Percentiles rank a stretch among this genome's conserved stretches.
These are phyloP conservation scores for Nannoperca obscura DNA, from an alignment of 2,797 vertebrate genomes.

Conservation along the genomic window DNA sequence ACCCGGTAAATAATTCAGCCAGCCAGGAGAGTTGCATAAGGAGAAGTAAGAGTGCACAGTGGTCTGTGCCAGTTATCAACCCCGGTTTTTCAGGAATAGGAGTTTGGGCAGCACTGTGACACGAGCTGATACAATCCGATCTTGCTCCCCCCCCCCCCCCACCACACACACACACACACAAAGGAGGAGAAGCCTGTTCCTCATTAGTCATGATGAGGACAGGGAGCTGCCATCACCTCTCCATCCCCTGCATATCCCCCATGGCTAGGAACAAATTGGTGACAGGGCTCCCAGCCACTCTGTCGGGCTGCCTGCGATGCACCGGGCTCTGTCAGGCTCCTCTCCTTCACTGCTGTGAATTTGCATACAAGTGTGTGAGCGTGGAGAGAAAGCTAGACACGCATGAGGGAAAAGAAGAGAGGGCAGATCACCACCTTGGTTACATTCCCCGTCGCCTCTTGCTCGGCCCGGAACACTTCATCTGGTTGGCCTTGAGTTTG, in stretches of 20 bases:
- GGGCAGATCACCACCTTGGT: conserved; percentile 43
- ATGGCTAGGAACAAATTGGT: conserved; percentile 90
- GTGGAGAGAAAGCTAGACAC: conserved; percentile 16
- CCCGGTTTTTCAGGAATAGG: conserved; percentile 55
- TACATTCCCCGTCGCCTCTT: conserved; percentile 49
- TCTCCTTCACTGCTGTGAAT: conserved; percentile 45
- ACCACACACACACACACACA: conserved; percentile 29
- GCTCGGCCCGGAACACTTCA: conserved; percentile 55
- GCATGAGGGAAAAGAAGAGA: conserved; percentile 7
- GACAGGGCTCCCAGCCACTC: conserved; percentile 84
- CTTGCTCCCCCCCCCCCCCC: conserved; percentile 19
- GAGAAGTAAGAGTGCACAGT: conserved; percentile 53
- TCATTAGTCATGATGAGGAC: conserved; percentile 87
- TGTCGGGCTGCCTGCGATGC: conserved; percentile 72
- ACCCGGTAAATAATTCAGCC: conserved; percentile 76
- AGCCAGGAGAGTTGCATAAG: conserved; percentile 64
- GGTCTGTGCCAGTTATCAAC: conserved; percentile 68
- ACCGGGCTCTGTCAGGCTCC: conserved; percentile 70
- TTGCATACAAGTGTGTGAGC: conserved; percentile 39
- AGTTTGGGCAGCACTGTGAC: conserved; percentile 71
- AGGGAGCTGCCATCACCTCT: conserved; percentile 84
- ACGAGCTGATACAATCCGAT: conserved; percentile 65
- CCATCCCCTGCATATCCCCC: conserved; percentile 88
- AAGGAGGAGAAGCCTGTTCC: conserved; percentile 71
- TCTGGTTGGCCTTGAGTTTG: conserved; percentile 45